Evolutionary conservation across 2,113 vertebrate species (phyloP).

Genomic region (Carassius gibelio): DNA sequence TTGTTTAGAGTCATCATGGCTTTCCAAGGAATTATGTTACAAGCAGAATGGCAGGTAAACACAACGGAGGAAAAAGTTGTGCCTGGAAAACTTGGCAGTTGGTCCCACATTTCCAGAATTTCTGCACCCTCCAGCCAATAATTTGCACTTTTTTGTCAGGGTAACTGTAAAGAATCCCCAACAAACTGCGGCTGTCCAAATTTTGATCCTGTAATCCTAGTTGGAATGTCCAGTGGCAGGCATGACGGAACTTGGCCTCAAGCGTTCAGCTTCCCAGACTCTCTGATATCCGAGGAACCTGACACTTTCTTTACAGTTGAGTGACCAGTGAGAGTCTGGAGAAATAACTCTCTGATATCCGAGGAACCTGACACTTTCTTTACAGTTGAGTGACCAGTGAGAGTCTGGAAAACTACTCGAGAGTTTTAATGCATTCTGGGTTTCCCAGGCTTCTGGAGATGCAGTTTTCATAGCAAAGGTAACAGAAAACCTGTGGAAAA

Average conservation of each 20-base stretch:
- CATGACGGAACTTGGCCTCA: conserved; percentile 41
- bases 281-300: conserved; percentile 61
- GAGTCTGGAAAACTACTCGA: conserved; percentile 53
- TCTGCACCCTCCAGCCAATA: background rate
- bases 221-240: conserved; percentile 46
- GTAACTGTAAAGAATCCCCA: background rate
- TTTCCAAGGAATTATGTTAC: background rate
- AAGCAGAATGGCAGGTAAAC: background rate
- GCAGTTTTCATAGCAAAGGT: conserved; percentile 43
- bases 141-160: background rate
- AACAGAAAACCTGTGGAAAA: conserved; percentile 47
- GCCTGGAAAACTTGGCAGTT: background rate
- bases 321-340: conserved; percentile 46
- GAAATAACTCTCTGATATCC: conserved; percentile 59
- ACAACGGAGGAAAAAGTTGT: background rate
- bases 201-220: conserved; percentile 56
- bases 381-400: conserved; percentile 1
- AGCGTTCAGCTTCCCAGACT: conserved; percentile 56
- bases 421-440: conserved; percentile 44
- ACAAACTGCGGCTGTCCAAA: background rate
- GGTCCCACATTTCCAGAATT: background rate
- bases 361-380: conserved; percentile 54
- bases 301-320: conserved; percentile 43
- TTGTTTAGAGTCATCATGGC: background rate
- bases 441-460: conserved; percentile 42